Base-by-base conservation (phyloP, 2,888 invertebrate genomes). In the Alloscopus bannaensis region DNA sequence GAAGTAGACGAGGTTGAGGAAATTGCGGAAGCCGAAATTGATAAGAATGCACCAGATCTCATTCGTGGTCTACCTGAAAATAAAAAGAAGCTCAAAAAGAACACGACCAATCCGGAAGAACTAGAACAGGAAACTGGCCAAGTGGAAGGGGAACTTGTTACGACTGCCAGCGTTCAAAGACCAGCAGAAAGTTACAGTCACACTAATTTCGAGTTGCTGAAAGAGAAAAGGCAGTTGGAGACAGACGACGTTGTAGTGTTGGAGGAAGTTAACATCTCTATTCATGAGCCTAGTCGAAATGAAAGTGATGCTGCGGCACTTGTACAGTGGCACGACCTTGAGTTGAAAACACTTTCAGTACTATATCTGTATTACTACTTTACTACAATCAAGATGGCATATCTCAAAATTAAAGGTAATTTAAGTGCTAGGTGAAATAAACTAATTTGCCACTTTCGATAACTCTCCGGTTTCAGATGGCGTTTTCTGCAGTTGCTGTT, bases 401-500 rank as follows among this genome's bases (percentile, higher is more conserved):
- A n/a, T n/a, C n/a, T n/a, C n/a, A n/a, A n/a, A n/a, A n/a, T n/a
- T n/a, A n/a, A n/a, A n/a, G n/a, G n/a, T n/a, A n/a, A n/a, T n/a
- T n/a, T n/a, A n/a, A n/a, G n/a, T n/a, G n/a, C n/a, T n/a, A n/a
- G n/a, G n/a, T n/a, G n/a, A n/a, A n/a, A n/a, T n/a, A 36, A 36
- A 13, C 36, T 36, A 36, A 45, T 45, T 45, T 52, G 3, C 24
- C 24, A 52, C 24, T 52, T 20, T 52, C 3, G 3, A 22, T n/a
- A 52, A n/a, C n/a, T n/a, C n/a, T n/a, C n/a, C n/a, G n/a, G n/a
- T 89, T 89, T 86, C 94, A 95, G 88, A 89, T 99, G 80, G 97
- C 99, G 0, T 95, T 98, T 87, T 97, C 99, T 88, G 97, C 98
- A 22, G 91, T 99, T 18, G 95, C 98, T 0, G 90, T 99, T 24